phyloP scores from a whole-genome alignment of 2,888 invertebrate species.

The Drosophila rubida region DNA sequence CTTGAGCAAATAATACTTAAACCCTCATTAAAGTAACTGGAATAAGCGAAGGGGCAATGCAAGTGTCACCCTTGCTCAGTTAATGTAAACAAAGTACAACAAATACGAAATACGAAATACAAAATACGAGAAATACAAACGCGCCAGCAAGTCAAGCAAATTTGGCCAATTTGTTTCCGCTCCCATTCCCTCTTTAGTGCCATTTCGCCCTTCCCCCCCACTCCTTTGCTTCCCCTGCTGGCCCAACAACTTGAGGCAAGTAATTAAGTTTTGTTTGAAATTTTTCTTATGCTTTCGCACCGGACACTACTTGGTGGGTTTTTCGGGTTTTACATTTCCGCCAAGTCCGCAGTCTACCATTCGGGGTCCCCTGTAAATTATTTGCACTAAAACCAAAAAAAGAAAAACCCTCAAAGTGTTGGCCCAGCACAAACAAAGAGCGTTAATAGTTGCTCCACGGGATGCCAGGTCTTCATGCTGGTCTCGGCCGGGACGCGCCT shows the following conservation, averaged over 20 bases:
- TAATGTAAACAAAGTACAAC: constrained; percentile 75
- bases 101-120: constrained; percentile 39
- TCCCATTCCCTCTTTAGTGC: constrained; percentile 22
- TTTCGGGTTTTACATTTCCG: constrained; percentile 58
- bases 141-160: constrained; percentile 74
- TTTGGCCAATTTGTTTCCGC: constrained; percentile 75
- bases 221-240: background rate
- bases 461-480: constrained; percentile 9
- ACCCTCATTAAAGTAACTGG: constrained; percentile 76
- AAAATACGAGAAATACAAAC: constrained; percentile 57
- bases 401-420: constrained; percentile 32
- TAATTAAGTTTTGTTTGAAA: constrained; percentile 77
- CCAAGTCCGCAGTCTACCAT: constrained; percentile 44
- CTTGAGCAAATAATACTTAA: constrained; percentile 78
- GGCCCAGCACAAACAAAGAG: constrained; percentile 55
- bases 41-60: constrained; percentile 11
- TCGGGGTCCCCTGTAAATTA: constrained; percentile 61
- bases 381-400: constrained; percentile 51
- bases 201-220: background rate
- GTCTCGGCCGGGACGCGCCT: constrained; percentile 23
- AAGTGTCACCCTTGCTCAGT: constrained; percentile 77
- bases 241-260: constrained; percentile 45
- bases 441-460: constrained; percentile 59
- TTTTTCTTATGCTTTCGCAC: constrained; percentile 70
- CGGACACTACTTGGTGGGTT: constrained; percentile 63